Conservation (phyloP, 2,797 vertebrate genomes). For the Poecilia gillii region DNA sequence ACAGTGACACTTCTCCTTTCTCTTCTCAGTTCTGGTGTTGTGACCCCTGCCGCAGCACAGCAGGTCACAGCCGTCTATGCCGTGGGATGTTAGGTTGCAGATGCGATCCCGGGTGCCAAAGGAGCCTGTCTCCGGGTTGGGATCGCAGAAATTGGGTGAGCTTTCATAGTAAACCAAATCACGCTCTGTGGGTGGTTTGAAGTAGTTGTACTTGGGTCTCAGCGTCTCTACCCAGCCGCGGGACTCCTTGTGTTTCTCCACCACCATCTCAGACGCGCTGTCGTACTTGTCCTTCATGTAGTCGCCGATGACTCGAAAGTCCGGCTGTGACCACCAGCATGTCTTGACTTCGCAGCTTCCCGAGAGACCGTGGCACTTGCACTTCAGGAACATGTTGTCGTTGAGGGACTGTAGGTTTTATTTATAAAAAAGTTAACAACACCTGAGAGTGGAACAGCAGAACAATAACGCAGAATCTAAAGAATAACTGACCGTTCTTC, state of each 20-base stretch:
- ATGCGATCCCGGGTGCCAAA: constrained; percentile 93
- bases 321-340: constrained; percentile 98
- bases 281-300: constrained; percentile 99
- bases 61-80: constrained; percentile 97
- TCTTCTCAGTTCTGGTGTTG: constrained; percentile 93
- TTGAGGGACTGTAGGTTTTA: constrained; percentile 87
- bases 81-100: constrained; percentile 95
- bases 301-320: constrained; percentile 94
- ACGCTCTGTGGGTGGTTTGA: constrained; percentile 94
- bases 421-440: neutral
- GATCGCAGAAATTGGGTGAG: constrained; percentile 98
- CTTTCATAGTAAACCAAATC: constrained; percentile 97
- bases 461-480: neutral
- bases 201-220: constrained; percentile 93
- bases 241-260: constrained; percentile 96
- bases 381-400: constrained; percentile 96
- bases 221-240: constrained; percentile 98
- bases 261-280: constrained; percentile 98
- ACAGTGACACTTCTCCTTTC: constrained; percentile 96
- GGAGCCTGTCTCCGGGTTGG: constrained; percentile 93
- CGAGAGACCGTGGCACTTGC: constrained; percentile 96
- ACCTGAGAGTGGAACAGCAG: neutral
- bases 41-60: constrained; percentile 97
- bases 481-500: constrained; percentile 84
- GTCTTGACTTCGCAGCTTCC: constrained; percentile 99